A percentile compares a stretch with the other conserved stretches of the same genome.
These are phyloP conservation scores for Sarcophaga rosellei DNA, from an alignment of 2,888 invertebrate species.

Conservation along the genomic window DNA sequence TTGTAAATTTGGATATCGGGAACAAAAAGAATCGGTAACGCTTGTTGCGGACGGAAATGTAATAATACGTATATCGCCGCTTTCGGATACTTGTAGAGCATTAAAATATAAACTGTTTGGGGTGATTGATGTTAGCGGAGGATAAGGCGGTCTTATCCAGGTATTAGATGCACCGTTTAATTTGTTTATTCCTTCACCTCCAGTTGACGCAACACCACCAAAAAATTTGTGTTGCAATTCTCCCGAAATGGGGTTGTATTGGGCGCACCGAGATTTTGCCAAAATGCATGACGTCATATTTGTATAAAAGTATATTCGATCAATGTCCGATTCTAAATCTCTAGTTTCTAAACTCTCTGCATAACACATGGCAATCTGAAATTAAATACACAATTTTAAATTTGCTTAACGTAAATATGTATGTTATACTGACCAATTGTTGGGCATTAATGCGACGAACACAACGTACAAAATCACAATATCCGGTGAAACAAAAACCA, in stretches of 20 bases:
- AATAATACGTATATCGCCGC: conserved; percentile 83
- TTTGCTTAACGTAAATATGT: background rate
- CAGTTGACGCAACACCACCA: background rate
- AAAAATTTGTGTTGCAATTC: conserved; percentile 82
- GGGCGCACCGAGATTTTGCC: conserved; percentile 84
- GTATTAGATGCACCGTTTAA: background rate
- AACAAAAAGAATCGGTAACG: conserved; percentile 83
- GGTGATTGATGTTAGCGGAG: conserved; percentile 32
- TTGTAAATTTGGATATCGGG: conserved; percentile 82
- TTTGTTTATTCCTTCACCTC: background rate
- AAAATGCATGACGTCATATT: conserved; percentile 86
- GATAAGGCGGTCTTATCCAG: conserved; percentile 77
- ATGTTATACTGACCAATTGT: conserved; percentile 81
- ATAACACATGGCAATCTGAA: conserved; percentile 73
- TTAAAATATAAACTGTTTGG: conserved; percentile 78
- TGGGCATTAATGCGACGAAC: conserved; percentile 83
- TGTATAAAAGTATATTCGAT: conserved; percentile 81
- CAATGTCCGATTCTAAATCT: conserved; percentile 67
- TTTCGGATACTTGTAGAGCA: conserved; percentile 83
- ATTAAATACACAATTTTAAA: background rate
- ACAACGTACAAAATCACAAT: conserved; percentile 85
- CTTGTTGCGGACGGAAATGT: conserved; percentile 82
- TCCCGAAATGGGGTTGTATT: conserved; percentile 86
- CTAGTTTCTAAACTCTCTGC: conserved; percentile 69
- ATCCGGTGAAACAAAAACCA: conserved; percentile 83